Conservation (phyloP, 2,113 vertebrate genomes). For the Oxygymnocypris stewartii region DNA sequence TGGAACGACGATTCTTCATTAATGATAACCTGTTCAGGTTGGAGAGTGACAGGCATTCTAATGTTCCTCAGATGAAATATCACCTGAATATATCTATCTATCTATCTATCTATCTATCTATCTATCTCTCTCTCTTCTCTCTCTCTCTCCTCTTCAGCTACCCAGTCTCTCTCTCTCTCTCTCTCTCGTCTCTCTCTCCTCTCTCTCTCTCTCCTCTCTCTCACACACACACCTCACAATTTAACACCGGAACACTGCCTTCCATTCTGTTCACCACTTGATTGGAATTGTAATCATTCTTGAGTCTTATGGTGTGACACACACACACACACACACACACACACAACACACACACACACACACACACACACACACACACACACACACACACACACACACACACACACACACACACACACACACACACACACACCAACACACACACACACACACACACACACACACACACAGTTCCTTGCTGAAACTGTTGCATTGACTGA, state of each 20-base stretch:
- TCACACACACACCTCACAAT: too few relatives aligned
- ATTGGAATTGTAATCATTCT: constrained; percentile 48
- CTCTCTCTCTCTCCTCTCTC: too few relatives aligned
- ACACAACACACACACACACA: too few relatives aligned
- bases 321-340: constrained; percentile 38
- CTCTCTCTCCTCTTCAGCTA: too few relatives aligned
- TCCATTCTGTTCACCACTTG: background rate
- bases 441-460: constrained; percentile 3
- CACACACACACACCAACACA: too few relatives aligned
- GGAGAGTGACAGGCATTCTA: constrained; percentile 63
- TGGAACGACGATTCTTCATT: constrained; percentile 2
- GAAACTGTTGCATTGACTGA: background rate
- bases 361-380: constrained; percentile 19
- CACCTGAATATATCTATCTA: too few relatives aligned
- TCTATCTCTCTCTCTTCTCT: too few relatives aligned
- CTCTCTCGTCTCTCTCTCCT: background rate
- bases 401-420: too few relatives aligned
- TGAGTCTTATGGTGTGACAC: constrained; percentile 51
- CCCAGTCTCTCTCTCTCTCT: too few relatives aligned
- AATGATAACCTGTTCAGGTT: constrained; percentile 63
- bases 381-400: too few relatives aligned
- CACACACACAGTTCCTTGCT: background rate
- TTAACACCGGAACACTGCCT: background rate
- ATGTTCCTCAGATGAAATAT: constrained; percentile 43
- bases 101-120: too few relatives aligned